A percentile compares a stretch with the other conserved stretches of the same genome.
Conservation (phyloP, 2,888 invertebrate species). For the Bimastos eiseni region DNA sequence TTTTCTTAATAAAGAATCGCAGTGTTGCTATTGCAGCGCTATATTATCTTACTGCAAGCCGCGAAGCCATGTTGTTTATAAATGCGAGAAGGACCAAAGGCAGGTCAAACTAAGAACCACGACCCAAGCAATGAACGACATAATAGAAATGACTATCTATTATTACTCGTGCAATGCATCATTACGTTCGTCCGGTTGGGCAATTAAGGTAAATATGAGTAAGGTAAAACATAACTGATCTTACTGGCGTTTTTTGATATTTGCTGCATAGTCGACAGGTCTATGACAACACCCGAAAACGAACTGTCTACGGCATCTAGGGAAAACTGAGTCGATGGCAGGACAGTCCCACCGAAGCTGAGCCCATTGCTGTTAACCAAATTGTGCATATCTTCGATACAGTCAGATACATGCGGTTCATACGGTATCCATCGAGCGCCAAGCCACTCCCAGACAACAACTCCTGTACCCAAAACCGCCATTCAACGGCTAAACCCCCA, state of each 20-base stretch:
- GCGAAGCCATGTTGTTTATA: no score
- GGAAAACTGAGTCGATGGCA: not conserved
- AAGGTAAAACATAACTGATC: conserved; percentile 2
- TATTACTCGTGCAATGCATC: no score
- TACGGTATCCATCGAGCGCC: not conserved
- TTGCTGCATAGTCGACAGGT: not conserved
- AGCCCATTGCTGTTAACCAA: not conserved
- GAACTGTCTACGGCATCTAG: not conserved
- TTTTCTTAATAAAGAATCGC: no score
- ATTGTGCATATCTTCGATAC: conserved; percentile 6
- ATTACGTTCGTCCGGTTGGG: no score
- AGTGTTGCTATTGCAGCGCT: no score
- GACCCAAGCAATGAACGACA: no score
- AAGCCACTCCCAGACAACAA: conserved; percentile 23
- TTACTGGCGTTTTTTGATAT: not conserved
- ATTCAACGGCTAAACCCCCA: not conserved
- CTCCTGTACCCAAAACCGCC: conserved; percentile 9
- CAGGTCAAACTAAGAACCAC: no score
- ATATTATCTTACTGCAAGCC: no score
- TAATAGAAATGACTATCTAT: no score
- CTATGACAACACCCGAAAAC: not conserved
- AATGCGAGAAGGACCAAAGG: no score
- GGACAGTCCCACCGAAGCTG: not conserved
- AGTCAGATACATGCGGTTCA: conserved; percentile 18
- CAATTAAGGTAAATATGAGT: not conserved